Percentiles rank a stretch among this genome's conserved stretches.
Conservation (phyloP, 2,113 vertebrate species). For the Rhizomys pruinosus region DNA sequence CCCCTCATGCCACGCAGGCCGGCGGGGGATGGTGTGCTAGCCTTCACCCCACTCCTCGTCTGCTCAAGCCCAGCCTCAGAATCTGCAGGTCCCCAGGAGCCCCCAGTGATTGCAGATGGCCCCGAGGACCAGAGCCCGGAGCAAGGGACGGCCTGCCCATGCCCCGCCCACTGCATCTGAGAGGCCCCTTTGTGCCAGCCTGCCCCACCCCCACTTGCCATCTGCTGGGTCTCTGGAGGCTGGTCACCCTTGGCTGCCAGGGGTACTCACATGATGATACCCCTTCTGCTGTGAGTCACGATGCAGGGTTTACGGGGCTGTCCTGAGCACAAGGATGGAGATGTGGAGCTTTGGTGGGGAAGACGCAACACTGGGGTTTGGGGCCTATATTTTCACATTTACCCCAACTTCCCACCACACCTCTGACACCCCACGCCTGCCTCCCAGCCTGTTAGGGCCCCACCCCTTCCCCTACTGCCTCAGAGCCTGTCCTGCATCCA, state of each 20-base stretch:
- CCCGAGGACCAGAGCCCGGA: background rate
- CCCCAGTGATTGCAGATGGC: background rate
- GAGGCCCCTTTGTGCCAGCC: slow-evolving; percentile 64
- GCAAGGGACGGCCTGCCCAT: background rate
- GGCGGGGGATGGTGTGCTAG: fast-evolving
- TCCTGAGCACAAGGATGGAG: background rate
- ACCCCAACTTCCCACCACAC: background rate
- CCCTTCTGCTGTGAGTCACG: slow-evolving; percentile 77
- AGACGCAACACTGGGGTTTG: too few relatives aligned
- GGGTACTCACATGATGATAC: slow-evolving; percentile 48
- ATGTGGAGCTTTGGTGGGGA: background rate
- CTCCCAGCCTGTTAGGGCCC: background rate
- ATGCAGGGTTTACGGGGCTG: background rate
- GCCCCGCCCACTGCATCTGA: background rate
- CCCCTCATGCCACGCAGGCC: background rate
- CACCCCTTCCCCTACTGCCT: background rate
- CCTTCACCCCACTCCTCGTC: background rate
- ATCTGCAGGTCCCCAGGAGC: background rate
- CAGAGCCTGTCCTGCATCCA: background rate
- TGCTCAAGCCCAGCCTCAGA: background rate
- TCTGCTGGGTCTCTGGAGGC: slow-evolving; percentile 66
- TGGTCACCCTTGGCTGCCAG: slow-evolving; percentile 16
- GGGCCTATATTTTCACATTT: background rate
- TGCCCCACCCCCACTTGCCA: slow-evolving; percentile 57
- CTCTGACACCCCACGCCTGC: background rate